phyloP scores from a whole-genome alignment of 2,797 vertebrate species.

The Sciurus carolinensis region DNA sequence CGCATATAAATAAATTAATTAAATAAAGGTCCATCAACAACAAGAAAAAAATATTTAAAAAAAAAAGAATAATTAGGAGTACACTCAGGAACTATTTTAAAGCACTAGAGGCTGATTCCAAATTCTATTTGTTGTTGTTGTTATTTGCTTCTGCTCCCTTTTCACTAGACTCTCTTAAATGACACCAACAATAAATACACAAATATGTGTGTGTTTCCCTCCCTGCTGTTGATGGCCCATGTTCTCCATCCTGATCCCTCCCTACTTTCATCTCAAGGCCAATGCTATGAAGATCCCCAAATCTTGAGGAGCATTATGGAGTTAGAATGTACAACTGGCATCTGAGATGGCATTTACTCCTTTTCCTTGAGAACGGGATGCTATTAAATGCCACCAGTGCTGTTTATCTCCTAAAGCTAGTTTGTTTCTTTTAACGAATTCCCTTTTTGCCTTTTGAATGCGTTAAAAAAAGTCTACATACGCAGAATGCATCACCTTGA shows the following conservation, averaged over 20 bases:
- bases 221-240: not conserved
- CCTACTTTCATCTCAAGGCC: not conserved
- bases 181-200: not conserved
- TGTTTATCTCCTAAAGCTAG: slow-evolving; percentile 60
- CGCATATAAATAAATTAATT: too few relatives aligned
- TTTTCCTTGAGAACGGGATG: slow-evolving; percentile 23
- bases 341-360: slow-evolving; percentile 11
- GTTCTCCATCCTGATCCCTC: not conserved
- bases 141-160: slow-evolving; percentile 56
- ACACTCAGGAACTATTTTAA: slow-evolving; percentile 33
- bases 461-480: slow-evolving; percentile 42
- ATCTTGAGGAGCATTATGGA: not conserved
- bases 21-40: too few relatives aligned
- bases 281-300: slow-evolving; percentile 40
- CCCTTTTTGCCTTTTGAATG: slow-evolving; percentile 31
- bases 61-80: not conserved
- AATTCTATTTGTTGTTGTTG: not conserved
- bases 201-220: not conserved
- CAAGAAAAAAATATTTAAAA: too few relatives aligned
- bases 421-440: slow-evolving; percentile 65
- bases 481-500: slow-evolving; percentile 45
- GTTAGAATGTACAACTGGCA: not conserved
- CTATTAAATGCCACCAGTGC: not conserved
- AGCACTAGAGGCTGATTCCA: not conserved
- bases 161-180: slow-evolving; percentile 58